Evolutionary conservation across 2,797 vertebrate species (phyloP).

Genomic region (Pseudochirops cupreus): DNA sequence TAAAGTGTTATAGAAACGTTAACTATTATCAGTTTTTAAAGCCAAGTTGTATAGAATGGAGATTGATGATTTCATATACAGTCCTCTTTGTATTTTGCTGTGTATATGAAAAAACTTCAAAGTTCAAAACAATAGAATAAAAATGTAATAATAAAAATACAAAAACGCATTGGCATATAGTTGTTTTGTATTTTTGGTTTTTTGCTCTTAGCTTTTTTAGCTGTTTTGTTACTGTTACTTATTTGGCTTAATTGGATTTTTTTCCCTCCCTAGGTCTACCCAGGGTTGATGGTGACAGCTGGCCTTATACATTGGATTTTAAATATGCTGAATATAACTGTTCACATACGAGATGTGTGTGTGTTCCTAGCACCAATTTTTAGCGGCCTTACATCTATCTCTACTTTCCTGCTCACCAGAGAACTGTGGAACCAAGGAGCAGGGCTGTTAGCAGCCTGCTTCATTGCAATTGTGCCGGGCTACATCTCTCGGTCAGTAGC

Average conservation of each 20-base stretch:
- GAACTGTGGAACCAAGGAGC: constrained; percentile 99
- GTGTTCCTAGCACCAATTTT: constrained; percentile 98
- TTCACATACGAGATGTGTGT: constrained; percentile 98
- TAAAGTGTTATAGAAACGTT: background rate
- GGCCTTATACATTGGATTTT: constrained; percentile 98
- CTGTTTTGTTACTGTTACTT: constrained; percentile 6
- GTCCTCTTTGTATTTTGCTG: background rate
- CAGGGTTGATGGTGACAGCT: constrained; percentile 98
- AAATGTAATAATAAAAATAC: constrained; percentile 16
- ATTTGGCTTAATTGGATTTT: constrained; percentile 33
- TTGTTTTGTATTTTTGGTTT: background rate
- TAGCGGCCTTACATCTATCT: constrained; percentile 97
- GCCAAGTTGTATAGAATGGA: background rate
- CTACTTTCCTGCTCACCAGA: constrained; percentile 96
- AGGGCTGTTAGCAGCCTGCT: constrained; percentile 97
- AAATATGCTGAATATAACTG: constrained; percentile 97
- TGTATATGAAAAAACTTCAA: background rate
- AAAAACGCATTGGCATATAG: background rate
- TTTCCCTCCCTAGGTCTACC: constrained; percentile 90
- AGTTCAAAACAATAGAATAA: constrained; percentile 4
- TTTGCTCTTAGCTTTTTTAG: constrained; percentile 27
- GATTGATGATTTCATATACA: background rate
- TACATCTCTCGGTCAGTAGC: constrained; percentile 99
- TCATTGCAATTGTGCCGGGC: constrained; percentile 98
- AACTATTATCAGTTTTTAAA: background rate